These are phyloP conservation scores for Periophthalmodon schlosseri DNA, from an alignment of 2,113 vertebrate genomes.

Conservation along the genomic window DNA sequence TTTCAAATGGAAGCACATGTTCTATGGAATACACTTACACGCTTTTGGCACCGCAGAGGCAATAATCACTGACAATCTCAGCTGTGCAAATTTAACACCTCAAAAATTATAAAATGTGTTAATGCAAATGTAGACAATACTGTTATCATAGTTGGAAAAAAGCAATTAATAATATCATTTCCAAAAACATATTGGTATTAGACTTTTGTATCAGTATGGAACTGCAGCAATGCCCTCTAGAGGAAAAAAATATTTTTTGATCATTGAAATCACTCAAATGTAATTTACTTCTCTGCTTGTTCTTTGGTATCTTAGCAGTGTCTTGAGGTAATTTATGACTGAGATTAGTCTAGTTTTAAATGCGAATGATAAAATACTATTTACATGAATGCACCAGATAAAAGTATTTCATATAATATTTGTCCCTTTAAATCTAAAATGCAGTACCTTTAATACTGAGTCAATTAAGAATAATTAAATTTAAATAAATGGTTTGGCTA, in stretches of 20 bases:
- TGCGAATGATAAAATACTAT: not conserved
- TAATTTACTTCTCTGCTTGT: conserved; percentile 9
- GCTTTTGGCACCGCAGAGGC: conserved; percentile 27
- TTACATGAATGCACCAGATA: not conserved
- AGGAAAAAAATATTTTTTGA: conserved; percentile 38
- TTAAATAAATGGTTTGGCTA: not conserved
- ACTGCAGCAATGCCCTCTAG: conserved; percentile 43
- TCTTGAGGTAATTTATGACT: not conserved
- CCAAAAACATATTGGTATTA: not conserved
- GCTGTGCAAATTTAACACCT: not conserved
- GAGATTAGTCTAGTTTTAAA: not conserved
- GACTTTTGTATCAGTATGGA: not conserved
- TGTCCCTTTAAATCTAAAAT: not conserved
- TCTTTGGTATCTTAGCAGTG: conserved; percentile 64
- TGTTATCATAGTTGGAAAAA: not conserved
- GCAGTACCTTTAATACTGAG: not conserved
- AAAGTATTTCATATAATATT: not conserved
- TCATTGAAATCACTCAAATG: not conserved
- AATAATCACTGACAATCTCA: conserved; percentile 12
- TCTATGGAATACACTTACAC: conserved; percentile 5
- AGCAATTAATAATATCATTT: not conserved
- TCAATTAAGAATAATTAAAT: not conserved
- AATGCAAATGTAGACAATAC: not conserved
- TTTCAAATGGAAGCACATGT: conserved; percentile 26
- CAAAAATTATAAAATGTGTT: conserved; percentile 10